Evolutionary conservation across 1,140 invertebrate genomes (phyloP), one percentile per base, ranked within the genome.

Genomic region (Cotesia typhae): DNA sequence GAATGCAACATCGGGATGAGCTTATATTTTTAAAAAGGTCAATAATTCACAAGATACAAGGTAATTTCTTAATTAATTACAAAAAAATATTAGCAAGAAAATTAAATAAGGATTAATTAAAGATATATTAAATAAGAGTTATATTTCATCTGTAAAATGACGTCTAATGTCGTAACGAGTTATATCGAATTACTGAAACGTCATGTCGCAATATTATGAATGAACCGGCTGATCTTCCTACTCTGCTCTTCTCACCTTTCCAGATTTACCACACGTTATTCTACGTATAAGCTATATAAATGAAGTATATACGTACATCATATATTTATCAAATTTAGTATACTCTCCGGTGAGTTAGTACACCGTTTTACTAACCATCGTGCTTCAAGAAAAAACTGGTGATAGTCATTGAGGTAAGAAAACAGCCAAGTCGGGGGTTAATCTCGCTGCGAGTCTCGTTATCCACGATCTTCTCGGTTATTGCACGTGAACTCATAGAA

Each of bases 381-480:
- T 4, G 60, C 35, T 63, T 12, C 12, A 12, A 36, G 14, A 5
- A 57, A 37, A 35, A 10, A n/a, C 4, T 12, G 14, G 17, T 65
- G 63, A 37, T 65, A 51, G 63, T 20, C 36, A 38, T 37, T 37
- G 47, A 20, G 7, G 41, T n/a, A 28, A 17, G 37, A 17, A 9
- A 51, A 51, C 12, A 65, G 36, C 14, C 38, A 63, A 63, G 60
- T 37, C 37, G 37, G 9, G 63, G 38, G 63, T 65, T 65, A 65
- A 65, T 65, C 63, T 65, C 47, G 63, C 63, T 28, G 14, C 37
- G 12, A 20, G 63, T 51, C 63, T 65, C 38, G 63, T 65, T 65
- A 65, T 65, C 63, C 38, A 10, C 41, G 38, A 65, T 65, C 63
- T 65, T 65, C 63, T 47, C 47, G 38, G 63, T 65, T 65, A 65